Evolutionary conservation across 2,888 invertebrate genomes (phyloP).

Genomic region (Yponomeuta evonymella): DNA sequence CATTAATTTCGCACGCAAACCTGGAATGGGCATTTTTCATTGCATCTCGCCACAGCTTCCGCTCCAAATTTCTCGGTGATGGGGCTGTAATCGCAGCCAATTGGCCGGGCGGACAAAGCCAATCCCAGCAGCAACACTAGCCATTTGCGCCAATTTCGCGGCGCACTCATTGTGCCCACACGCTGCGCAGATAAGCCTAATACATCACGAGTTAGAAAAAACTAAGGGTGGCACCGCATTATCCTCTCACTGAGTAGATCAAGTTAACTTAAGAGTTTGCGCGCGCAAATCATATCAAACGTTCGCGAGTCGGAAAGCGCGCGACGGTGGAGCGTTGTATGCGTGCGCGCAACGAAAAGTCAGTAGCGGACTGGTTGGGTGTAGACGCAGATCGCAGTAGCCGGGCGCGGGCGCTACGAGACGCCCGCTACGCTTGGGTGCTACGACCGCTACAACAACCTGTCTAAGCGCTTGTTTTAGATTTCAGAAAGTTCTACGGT

Average conservation of each 20-base stretch:
- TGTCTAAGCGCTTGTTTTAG: background rate
- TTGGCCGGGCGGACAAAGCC: conserved; percentile 74
- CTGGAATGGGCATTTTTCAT: conserved; percentile 73
- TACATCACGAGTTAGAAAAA: background rate
- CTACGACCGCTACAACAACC: conserved; percentile 39
- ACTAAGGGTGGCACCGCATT: background rate
- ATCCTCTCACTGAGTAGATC: background rate
- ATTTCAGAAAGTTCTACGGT: background rate
- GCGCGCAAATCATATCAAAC: conserved; percentile 39
- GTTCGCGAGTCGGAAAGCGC: conserved; percentile 35
- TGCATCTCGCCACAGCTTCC: conserved; percentile 70
- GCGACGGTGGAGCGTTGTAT: conserved; percentile 28
- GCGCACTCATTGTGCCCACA: conserved; percentile 64
- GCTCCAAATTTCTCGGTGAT: conserved; percentile 74
- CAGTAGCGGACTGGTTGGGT: conserved; percentile 47
- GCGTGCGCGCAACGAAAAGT: conserved; percentile 65
- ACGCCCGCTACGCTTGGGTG: conserved; percentile 52
- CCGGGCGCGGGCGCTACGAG: conserved; percentile 42
- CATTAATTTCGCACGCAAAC: conserved; percentile 36
- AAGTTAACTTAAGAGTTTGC: conserved; percentile 19
- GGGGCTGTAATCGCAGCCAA: conserved; percentile 70
- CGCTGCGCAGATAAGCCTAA: conserved; percentile 19
- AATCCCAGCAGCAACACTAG: conserved; percentile 69
- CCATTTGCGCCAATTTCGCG: conserved; percentile 74
- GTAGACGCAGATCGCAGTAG: conserved; percentile 19